A percentile compares a stretch with the other conserved stretches of the same genome.
phyloP scores from a whole-genome alignment of 2,113 vertebrate genomes.

The Lynx canadensis region DNA sequence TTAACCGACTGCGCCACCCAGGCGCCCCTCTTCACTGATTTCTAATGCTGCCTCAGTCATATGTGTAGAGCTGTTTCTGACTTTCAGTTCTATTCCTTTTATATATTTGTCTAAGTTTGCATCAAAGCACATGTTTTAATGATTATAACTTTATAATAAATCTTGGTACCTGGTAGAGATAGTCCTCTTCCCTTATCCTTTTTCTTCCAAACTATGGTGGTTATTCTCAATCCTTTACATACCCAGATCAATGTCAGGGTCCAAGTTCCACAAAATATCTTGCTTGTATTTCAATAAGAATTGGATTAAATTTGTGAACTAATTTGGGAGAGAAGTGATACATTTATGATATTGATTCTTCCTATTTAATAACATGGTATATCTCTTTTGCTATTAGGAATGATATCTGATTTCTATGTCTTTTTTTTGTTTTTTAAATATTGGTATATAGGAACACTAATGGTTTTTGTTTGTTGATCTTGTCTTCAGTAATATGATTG shows the following conservation, averaged over 20 bases:
- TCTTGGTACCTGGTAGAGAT: not conserved
- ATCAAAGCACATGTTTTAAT: not conserved
- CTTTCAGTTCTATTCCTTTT: not conserved
- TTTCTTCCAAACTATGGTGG: not conserved
- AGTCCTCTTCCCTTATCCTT: not conserved
- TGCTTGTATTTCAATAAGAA: not conserved
- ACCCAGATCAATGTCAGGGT: not conserved
- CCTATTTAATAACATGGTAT: not conserved
- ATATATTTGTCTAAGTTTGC: not conserved
- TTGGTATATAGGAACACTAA: not conserved
- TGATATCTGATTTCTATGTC: not conserved
- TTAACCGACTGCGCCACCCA: too few species aligned
- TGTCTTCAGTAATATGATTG: not conserved
- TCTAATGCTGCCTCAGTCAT: not conserved
- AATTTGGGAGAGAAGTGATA: not conserved
- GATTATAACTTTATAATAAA: not conserved
- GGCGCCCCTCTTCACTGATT: not conserved
- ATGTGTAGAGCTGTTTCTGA: not conserved
- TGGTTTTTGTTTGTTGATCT: not conserved
- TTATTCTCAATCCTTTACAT: not conserved
- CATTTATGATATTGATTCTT: not conserved
- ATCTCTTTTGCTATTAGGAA: not conserved
- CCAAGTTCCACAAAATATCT: conserved; percentile 18
- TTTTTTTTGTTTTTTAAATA: not conserved
- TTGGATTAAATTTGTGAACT: conserved; percentile 37